These are phyloP conservation scores for Dryocosmus kuriphilus DNA, from an alignment of 2,888 invertebrate species.

Conservation along the genomic window DNA sequence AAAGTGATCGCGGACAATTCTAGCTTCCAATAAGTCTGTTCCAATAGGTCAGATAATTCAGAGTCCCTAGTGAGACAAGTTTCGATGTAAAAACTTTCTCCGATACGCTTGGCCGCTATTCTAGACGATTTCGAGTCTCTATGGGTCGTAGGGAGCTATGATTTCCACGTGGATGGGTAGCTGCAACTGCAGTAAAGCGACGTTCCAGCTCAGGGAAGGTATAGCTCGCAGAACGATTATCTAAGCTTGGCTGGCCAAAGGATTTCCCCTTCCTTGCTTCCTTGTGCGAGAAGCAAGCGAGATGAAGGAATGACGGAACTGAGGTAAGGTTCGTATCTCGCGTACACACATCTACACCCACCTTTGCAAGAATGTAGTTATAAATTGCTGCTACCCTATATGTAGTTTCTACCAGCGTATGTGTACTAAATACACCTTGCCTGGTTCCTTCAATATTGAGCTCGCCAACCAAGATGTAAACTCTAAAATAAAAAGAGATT, in stretches of 20 bases:
- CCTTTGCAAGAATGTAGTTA: conserved; percentile 55
- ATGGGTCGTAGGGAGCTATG: conserved; percentile 71
- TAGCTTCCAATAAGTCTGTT: conserved; percentile 55
- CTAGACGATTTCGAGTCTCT: conserved; percentile 72
- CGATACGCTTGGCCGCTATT: conserved; percentile 62
- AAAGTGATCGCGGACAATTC: conserved; percentile 23
- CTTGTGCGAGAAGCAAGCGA: conserved; percentile 50
- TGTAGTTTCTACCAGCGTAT: conserved; percentile 42
- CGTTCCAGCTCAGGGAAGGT: conserved; percentile 54
- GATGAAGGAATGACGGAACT: conserved; percentile 53
- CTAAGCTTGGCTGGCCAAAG: conserved; percentile 75
- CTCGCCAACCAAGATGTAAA: conserved; percentile 2
- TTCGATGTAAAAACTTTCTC: conserved; percentile 46
- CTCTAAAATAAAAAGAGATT: conserved; percentile 8
- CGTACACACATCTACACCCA: conserved; percentile 39
- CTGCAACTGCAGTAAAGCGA: conserved; percentile 70
- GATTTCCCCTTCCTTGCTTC: conserved; percentile 65
- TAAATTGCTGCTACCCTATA: conserved; percentile 57
- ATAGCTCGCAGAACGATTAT: conserved; percentile 71
- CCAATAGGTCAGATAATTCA: conserved; percentile 43
- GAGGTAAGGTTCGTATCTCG: conserved; percentile 52
- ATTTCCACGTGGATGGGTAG: conserved; percentile 73
- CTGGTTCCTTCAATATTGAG: conserved; percentile 22
- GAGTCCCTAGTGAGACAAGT: conserved; percentile 52
- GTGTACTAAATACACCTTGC: conserved; percentile 39